Evolutionary conservation across 2,888 invertebrate species (phyloP), one percentile per base, ranked within the genome.

Genomic region (Limnephilus lunatus): DNA sequence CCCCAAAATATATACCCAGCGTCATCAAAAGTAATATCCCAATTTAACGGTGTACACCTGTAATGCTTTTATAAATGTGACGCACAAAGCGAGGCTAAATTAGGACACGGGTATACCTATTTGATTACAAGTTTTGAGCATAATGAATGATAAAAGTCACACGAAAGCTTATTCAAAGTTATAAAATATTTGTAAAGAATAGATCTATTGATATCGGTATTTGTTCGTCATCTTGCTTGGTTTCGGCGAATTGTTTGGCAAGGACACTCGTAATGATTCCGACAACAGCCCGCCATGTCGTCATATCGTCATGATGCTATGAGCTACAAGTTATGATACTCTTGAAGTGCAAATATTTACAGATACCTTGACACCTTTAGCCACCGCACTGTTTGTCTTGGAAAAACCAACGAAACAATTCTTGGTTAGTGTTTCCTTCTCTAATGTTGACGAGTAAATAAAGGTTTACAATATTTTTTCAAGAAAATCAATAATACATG

Each of bases 341-440:
- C 82, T 32, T 82, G 82, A 31, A 82, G 32, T 19, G 82, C 15
- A 82, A 82, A 82, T 82, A 82, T 82, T 82, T 32, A 31, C 32
- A 31, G 30, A 19, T 82, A 82, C 82, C 82, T 82, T 82, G 82
- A 82, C 82, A 82, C 31, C 31, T 82, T 82, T 82, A 82, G 30
- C 82, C 31, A 32, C 68, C 68, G 68, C 68, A 68, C 68, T 68
- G 9, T 68, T 31, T 82, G 82, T 82, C 82, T 31, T 82, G 32
- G 82, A 31, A 82, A 82, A 82, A 82, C 82, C 68, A 68, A 9
- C 25, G 25, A 68, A 68, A 68, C 25, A 44, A 44, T 44, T 68
- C 68, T 68, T 68, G 7, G 68, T n/a, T 9, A n/a, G 9, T n/a
- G 68, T 68, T 68, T 68, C 68, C 25, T n/a, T 68, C n/a, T 68